These are phyloP conservation scores for Chloebia gouldiae DNA, from an alignment of 2,113 vertebrate genomes.

Conservation along the genomic window DNA sequence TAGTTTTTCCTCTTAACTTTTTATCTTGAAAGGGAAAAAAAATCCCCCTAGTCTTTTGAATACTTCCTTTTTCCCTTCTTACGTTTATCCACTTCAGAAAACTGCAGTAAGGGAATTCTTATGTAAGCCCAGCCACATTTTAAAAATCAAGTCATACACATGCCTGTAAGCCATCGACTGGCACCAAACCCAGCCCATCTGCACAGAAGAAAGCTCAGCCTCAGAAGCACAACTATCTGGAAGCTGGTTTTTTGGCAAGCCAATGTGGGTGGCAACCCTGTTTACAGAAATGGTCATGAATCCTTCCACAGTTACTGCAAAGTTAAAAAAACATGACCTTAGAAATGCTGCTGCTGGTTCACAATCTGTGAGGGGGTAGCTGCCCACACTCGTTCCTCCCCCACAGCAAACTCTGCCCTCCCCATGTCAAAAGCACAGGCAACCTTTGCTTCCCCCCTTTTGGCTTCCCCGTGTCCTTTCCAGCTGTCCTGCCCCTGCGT, in stretches of 20 bases:
- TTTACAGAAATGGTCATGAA: neutral
- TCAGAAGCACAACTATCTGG: conserved; percentile 9
- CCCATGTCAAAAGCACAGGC: neutral
- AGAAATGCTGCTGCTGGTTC: neutral
- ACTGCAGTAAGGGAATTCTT: neutral
- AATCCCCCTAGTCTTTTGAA: neutral
- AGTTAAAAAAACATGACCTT: neutral
- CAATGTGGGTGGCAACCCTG: neutral
- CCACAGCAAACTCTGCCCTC: neutral
- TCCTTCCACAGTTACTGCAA: neutral
- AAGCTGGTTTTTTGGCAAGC: neutral
- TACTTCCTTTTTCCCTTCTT: neutral
- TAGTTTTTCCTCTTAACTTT: neutral
- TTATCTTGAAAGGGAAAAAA: neutral
- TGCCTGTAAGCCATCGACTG: neutral
- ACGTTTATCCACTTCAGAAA: neutral
- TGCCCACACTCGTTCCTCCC: neutral
- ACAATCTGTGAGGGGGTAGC: no score
- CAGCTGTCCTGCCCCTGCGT: neutral
- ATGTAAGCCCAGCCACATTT: neutral
- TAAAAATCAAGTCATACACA: neutral
- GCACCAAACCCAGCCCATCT: conserved; percentile 3
- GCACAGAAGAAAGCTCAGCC: neutral
- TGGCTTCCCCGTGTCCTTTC: neutral
- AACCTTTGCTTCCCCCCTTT: neutral